These are phyloP conservation scores for Cotesia chilonis DNA, from an alignment of 1,140 invertebrate genomes.

Conservation along the genomic window DNA sequence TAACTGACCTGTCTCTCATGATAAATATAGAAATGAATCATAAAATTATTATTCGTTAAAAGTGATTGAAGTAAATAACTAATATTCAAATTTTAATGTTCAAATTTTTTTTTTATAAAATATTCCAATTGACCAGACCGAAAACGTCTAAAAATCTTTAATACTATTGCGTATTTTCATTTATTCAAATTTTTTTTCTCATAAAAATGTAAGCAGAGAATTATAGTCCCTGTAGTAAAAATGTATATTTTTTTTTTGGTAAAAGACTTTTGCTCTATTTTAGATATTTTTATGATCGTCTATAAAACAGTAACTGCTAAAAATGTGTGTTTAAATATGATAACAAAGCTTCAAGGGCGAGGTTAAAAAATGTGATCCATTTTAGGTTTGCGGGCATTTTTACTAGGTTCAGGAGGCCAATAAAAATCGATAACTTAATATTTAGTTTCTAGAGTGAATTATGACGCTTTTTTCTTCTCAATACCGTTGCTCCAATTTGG, in stretches of 20 bases:
- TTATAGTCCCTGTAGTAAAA: slow-evolving; percentile 5
- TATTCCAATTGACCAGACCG: too few relatives aligned
- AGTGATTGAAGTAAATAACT: too few relatives aligned
- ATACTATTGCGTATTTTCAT: too few relatives aligned
- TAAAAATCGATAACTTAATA: slow-evolving; percentile 15
- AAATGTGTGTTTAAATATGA: not conserved
- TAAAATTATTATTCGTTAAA: too few relatives aligned
- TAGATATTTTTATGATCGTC: slow-evolving; percentile 50
- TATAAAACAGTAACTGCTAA: not conserved
- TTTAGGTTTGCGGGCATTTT: too few relatives aligned
- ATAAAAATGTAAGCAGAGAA: not conserved
- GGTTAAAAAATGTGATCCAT: slow-evolving; percentile 26
- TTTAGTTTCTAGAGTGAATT: not conserved
- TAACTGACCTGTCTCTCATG: too few relatives aligned
- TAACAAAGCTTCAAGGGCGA: not conserved
- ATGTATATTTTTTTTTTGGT: slow-evolving; percentile 6
- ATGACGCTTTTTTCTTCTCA: not conserved
- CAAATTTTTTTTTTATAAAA: too few relatives aligned
- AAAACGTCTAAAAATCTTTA: too few relatives aligned
- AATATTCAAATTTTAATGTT: too few relatives aligned
- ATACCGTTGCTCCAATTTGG: slow-evolving; percentile 26
- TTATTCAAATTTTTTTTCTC: too few relatives aligned
- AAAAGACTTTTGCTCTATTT: slow-evolving; percentile 52
- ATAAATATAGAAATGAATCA: too few relatives aligned
- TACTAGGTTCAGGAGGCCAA: not conserved